Evolutionary conservation across 2,888 invertebrate species (phyloP).

Genomic region (Criorhina ranunculi): DNA sequence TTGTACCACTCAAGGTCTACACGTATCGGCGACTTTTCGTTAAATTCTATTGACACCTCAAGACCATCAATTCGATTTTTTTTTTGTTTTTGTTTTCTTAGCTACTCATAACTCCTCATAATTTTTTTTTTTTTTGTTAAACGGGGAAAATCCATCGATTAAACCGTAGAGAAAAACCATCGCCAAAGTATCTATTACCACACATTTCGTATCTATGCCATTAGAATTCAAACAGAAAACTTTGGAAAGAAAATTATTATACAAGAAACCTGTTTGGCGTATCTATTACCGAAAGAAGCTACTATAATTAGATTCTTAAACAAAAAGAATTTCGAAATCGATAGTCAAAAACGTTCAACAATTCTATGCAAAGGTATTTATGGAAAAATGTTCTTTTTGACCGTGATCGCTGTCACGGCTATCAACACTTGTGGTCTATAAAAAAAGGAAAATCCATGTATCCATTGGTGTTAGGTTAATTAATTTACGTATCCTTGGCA

Average conservation of each 20-base stretch:
- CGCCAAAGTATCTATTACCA: neutral
- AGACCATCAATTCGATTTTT: slow-evolving; percentile 15
- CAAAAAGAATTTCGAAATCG: neutral
- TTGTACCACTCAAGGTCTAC: neutral
- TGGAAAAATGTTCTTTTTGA: slow-evolving; percentile 35
- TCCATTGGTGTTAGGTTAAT: slow-evolving; percentile 20
- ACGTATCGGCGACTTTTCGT: neutral
- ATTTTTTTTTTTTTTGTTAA: neutral
- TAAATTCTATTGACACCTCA: slow-evolving; percentile 19
- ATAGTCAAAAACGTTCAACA: slow-evolving; percentile 6
- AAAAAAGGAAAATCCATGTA: neutral
- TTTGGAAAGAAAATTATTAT: slow-evolving; percentile 36
- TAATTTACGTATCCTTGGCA: slow-evolving; percentile 22
- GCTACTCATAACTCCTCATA: neutral
- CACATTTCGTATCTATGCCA: slow-evolving; percentile 7
- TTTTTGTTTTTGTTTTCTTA: neutral
- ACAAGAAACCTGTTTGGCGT: slow-evolving; percentile 42
- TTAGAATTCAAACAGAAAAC: slow-evolving; percentile 16
- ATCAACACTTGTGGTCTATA: slow-evolving; percentile 49
- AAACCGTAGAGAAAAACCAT: neutral
- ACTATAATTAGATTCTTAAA: slow-evolving; percentile 54
- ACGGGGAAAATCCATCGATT: slow-evolving; percentile 20
- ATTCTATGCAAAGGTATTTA: slow-evolving; percentile 15
- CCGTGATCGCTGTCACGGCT: slow-evolving; percentile 61
- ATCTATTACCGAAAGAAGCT: slow-evolving; percentile 21